Evolutionary conservation across 2,888 invertebrate genomes (phyloP), one percentile per base, ranked within the genome.

Genomic region (Callimorpha dominula): DNA sequence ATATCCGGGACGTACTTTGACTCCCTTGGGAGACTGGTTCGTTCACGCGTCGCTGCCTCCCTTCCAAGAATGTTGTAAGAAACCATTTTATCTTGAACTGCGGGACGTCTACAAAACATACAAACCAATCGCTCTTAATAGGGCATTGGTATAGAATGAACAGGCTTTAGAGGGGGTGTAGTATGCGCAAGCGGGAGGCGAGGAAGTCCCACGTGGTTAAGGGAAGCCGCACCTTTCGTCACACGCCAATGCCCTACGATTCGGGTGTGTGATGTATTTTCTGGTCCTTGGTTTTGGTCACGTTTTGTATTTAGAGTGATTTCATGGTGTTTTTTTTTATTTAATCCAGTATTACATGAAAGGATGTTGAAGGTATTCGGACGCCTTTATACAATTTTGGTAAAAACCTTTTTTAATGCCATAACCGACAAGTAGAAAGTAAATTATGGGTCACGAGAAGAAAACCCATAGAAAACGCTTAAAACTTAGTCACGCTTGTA

Each of bases 1-100:
- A 65, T 72, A 60, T 64, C 74, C 79, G 76, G 84, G 80, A 74
- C 68, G 73, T 75, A 78, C 78, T 83, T 79, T 85, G 79, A 76
- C 72, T 77, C 82, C 84, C 90, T 89, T 91, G 92, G 90, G 92
- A 91, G 88, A 85, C 83, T 71, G 84, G 83, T 77, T 85, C 84
- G 83, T 76, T 80, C 81, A 87, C 87, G 88, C 84, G 62, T 76
- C 82, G 85, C 43, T 80, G 85, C 68, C 65, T 78, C 69, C 75
- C 46, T 73, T 57, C 40, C 81, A 74, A 72, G 71, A 68, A 71
- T 63, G 69, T 49, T 6, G 4, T 40, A 69, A 72, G 71, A 11
- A 79, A 84, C 85, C 85, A 79, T 76, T 78, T 77, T 83, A 82
- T 68, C 17, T 15, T 15, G 68, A 73, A 0, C 65, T 62, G 17